These are phyloP conservation scores for Scatophagus argus DNA, from an alignment of 2,113 vertebrate genomes.

Conservation along the genomic window DNA sequence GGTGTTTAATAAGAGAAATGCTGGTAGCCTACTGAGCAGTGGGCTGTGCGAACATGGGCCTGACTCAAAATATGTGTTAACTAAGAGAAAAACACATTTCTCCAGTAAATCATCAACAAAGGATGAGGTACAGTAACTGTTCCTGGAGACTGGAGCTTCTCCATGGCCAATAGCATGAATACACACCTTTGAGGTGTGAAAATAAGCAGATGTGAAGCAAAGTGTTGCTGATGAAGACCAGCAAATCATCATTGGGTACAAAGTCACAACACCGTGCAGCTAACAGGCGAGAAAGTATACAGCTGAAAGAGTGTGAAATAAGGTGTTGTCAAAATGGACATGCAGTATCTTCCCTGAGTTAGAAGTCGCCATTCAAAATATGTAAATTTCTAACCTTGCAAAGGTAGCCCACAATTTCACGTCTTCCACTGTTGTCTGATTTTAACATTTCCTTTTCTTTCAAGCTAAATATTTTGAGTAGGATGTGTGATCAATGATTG, in stretches of 20 bases:
- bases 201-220: conserved; percentile 14
- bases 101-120: neutral
- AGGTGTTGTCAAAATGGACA: neutral
- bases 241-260: conserved; percentile 1
- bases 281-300: conserved; percentile 3
- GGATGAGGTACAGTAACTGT: neutral
- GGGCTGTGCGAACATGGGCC: neutral
- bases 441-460: neutral
- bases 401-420: neutral
- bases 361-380: neutral
- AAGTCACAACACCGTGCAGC: neutral
- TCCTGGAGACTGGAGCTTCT: conserved; percentile 1
- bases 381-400: neutral
- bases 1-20: conserved; percentile 1
- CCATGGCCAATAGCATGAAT: neutral
- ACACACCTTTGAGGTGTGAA: conserved; percentile 6
- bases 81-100: neutral
- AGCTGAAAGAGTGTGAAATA: neutral
- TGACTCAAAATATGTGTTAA: neutral
- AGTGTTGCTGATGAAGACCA: conserved; percentile 8
- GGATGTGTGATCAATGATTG: neutral
- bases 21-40: neutral
- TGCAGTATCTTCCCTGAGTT: neutral
- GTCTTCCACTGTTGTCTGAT: neutral
- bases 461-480: neutral